Evolutionary conservation across 2,888 invertebrate genomes (phyloP).

Genomic region (Spatulosminthurus flaviceps): DNA sequence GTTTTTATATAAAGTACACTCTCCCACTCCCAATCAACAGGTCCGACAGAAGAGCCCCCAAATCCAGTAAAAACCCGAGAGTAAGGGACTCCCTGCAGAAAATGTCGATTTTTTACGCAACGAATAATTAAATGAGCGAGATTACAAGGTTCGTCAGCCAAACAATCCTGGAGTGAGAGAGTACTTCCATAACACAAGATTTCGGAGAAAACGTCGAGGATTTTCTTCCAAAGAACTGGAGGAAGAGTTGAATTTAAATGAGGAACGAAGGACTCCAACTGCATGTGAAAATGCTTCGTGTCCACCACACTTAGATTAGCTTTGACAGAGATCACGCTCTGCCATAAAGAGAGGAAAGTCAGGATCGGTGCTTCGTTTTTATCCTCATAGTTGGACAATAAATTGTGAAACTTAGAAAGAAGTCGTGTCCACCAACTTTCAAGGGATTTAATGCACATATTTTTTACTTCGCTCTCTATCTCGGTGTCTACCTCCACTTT

Average conservation of each 20-base stretch:
- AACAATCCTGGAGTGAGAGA: constrained; percentile 85
- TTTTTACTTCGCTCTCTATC: constrained; percentile 76
- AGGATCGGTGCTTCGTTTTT: constrained; percentile 70
- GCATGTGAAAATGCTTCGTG: constrained; percentile 87
- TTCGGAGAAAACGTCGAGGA: constrained; percentile 86
- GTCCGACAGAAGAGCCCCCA: constrained; percentile 66
- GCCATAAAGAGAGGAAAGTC: constrained; percentile 87
- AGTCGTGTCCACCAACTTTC: constrained; percentile 86
- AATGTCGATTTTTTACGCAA: constrained; percentile 83
- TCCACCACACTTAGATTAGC: constrained; percentile 89
- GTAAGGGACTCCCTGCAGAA: constrained; percentile 72
- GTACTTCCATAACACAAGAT: constrained; percentile 92
- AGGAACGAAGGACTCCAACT: constrained; percentile 81
- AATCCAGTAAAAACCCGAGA: constrained; percentile 68
- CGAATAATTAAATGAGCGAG: constrained; percentile 86
- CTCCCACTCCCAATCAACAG: constrained; percentile 63
- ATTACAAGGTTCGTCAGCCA: constrained; percentile 86
- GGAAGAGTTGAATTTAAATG: constrained; percentile 75
- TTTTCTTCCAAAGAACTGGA: constrained; percentile 83
- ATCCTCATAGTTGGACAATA: constrained; percentile 68
- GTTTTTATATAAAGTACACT: constrained; percentile 48
- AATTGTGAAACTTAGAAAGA: constrained; percentile 72
- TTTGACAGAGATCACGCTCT: constrained; percentile 88
- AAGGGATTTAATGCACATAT: constrained; percentile 83
- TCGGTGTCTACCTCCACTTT: constrained; percentile 61